A percentile compares a stretch with the other conserved stretches of the same genome.
phyloP scores from a whole-genome alignment of 2,888 invertebrate species.

The Thelaira solivaga region DNA sequence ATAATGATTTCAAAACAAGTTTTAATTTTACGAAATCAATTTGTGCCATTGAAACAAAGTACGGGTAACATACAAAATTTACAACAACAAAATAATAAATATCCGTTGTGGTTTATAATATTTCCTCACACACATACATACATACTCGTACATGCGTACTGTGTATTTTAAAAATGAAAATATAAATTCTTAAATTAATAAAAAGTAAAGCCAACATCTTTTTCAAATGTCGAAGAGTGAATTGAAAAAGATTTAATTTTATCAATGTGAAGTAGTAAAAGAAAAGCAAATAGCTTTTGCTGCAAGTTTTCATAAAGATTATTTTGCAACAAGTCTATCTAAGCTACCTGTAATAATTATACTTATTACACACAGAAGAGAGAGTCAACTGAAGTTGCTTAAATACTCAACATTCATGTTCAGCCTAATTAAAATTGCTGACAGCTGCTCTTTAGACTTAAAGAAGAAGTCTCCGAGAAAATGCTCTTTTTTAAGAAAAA shows the following conservation, averaged over 20 bases:
- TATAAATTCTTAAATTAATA: neutral
- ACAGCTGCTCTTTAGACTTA: no score
- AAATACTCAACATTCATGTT: no score
- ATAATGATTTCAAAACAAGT: conserved; percentile 46
- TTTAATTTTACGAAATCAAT: conserved; percentile 41
- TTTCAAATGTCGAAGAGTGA: neutral
- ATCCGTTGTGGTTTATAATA: conserved; percentile 21
- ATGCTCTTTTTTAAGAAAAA: no score
- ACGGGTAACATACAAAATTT: conserved; percentile 8
- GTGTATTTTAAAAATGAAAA: neutral
- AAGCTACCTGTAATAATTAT: no score
- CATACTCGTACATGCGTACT: no score
- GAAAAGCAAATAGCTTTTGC: neutral
- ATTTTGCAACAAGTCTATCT: no score
- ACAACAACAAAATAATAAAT: conserved; percentile 22
- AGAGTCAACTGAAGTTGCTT: no score
- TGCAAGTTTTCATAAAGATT: neutral
- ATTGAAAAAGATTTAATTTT: neutral
- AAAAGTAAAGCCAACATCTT: neutral
- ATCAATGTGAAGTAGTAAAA: neutral
- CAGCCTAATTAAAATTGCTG: no score
- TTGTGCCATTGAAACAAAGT: conserved; percentile 53
- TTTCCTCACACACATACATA: neutral
- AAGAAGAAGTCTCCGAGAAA: no score
- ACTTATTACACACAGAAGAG: no score